Base-by-base conservation (phyloP, 2,797 vertebrate species). In the Antennarius maculatus region DNA sequence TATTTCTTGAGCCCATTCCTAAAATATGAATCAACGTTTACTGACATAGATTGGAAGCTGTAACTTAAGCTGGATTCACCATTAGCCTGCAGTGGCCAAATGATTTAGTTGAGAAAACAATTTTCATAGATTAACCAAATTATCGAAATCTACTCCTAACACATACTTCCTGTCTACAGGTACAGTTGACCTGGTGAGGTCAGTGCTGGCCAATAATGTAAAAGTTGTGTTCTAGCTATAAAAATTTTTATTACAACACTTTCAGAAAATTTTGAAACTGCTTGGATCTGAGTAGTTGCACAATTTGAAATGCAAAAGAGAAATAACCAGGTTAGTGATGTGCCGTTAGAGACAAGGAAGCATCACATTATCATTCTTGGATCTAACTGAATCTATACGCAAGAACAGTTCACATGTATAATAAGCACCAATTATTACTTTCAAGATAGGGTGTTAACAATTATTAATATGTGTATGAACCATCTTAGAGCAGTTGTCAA, bases 401-500 rank as follows among this genome's bases (percentile, higher is more conserved):
- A 31, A 31, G 13, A 61, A 23, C 23, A 46, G n/a, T 23, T 69
- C 10, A 64, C n/a, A 17, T 43, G 42, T 15, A 14, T 58, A 1
- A 41, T n/a, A 39, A 18, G 6, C 27, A 56, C 18, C 42, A 12
- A 42, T 9, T 27, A 23, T 18, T 18, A 18, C 46, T 3, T 18
- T 48, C n/a, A 48, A 48, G 46, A n/a, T 43, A 15, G 42, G 42
- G 42, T 43, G 42, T 43, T 43, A 43, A 15, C 42, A 43, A 15
- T 43, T 43, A 61, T 47, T 71, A 57, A 69, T 76, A 69, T 81
- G 42, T 43, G 42, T 61, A 69, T 16, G 31, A 47, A 58, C 66
- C 54, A 55, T 74, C 69, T 77, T 77, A 59, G 62, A 74, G 63
- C 67, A 74, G 76, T 79, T 62, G 75, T 86, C 79, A 71, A 56